phyloP scores from a whole-genome alignment of 2,113 vertebrate species.

The Cercopithecus mona region DNA sequence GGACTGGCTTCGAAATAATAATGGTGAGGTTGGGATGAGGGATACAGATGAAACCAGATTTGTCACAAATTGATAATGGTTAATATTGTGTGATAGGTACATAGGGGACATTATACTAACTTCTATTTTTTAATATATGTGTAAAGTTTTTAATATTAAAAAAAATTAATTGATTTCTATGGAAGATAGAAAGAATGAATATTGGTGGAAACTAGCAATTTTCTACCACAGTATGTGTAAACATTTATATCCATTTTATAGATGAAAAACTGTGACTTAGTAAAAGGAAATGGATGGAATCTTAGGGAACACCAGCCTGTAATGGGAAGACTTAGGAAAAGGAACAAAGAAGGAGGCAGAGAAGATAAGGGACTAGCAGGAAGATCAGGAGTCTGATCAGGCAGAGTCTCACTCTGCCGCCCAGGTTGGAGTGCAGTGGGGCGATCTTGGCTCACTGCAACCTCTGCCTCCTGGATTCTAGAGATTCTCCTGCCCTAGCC shows the following conservation, averaged over 20 bases:
- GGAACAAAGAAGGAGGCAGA: not conserved
- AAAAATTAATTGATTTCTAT: not conserved
- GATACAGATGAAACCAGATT: not conserved
- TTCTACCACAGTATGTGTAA: not conserved
- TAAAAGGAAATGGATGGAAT: not conserved
- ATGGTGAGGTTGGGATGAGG: not conserved
- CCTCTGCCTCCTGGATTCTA: too few species aligned
- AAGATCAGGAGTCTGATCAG: not conserved
- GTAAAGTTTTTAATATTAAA: constrained; percentile 12
- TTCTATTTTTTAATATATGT: not conserved
- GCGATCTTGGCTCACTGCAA: too few species aligned
- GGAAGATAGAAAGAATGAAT: not conserved
- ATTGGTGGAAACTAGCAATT: not conserved
- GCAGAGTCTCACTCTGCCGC: too few species aligned
- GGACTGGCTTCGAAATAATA: constrained; percentile 37
- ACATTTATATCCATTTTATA: not conserved
- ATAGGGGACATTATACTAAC: not conserved
- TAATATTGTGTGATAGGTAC: not conserved
- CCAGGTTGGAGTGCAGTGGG: too few species aligned
- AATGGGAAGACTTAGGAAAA: not conserved
- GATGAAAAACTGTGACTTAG: not conserved
- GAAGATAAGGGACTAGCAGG: not conserved
- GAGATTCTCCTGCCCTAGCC: too few species aligned
- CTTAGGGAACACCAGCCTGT: not conserved
- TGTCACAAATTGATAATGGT: not conserved